Evolutionary conservation across 2,888 invertebrate genomes (phyloP).

Genomic region (Drosophila subquinaria): DNA sequence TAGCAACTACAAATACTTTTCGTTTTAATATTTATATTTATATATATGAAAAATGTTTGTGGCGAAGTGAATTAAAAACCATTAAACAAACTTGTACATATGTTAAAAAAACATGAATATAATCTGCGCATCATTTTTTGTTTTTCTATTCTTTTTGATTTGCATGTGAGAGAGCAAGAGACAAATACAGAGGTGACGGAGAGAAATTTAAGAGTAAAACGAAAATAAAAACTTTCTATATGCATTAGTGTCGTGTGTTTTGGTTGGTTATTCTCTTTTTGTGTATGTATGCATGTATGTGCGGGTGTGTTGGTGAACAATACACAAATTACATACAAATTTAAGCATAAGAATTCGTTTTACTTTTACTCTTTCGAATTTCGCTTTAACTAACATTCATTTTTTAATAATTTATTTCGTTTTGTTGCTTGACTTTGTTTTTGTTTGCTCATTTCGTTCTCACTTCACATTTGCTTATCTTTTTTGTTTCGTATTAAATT

Average conservation of each 20-base stretch:
- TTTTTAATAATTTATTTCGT: constrained; percentile 27
- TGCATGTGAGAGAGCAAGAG: constrained; percentile 57
- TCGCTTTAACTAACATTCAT: constrained; percentile 69
- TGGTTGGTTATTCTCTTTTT: constrained; percentile 14
- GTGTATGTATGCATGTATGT: constrained; percentile 23
- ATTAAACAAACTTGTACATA: constrained; percentile 53
- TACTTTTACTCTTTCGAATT: constrained; percentile 60
- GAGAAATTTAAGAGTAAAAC: constrained; percentile 34
- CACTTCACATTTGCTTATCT: constrained; percentile 59
- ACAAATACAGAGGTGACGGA: constrained; percentile 47
- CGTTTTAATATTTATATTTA: constrained; percentile 51
- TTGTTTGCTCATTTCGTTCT: constrained; percentile 61
- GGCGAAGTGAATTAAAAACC: constrained; percentile 50
- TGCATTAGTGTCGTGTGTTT: constrained; percentile 22
- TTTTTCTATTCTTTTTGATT: constrained; percentile 39
- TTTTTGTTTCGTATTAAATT: constrained; percentile 62
- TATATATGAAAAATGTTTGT: constrained; percentile 62
- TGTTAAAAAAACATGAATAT: constrained; percentile 38
- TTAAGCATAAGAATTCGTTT: constrained; percentile 83
- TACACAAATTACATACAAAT: constrained; percentile 84
- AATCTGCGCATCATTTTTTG: constrained; percentile 43
- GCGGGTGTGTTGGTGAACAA: constrained; percentile 67
- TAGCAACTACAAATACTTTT: constrained; percentile 81
- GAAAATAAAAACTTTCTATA: constrained; percentile 34
- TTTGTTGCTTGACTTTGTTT: constrained; percentile 48